phyloP scores from a whole-genome alignment of 1,140 invertebrate species.

The Lysiphlebus fabarum region DNA sequence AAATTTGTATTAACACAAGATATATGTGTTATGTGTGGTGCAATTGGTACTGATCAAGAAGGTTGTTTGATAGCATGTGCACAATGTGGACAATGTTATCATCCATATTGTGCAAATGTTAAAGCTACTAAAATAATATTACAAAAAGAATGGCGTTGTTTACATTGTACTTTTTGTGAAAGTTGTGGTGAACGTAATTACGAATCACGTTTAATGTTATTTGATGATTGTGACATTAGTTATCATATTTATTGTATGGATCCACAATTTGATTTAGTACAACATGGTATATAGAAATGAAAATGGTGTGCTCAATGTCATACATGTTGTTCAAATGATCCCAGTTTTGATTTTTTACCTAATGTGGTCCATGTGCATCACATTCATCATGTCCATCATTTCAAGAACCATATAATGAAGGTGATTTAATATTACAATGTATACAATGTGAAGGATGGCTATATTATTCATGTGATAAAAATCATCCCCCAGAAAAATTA shows the following conservation, averaged over 20 bases:
- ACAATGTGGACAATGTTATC: conserved; percentile 98
- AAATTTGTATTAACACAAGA: conserved; percentile 93
- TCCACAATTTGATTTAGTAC: conserved; percentile 88
- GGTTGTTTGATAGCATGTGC: conserved; percentile 92
- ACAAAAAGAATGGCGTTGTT: conserved; percentile 94
- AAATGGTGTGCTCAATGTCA: conserved; percentile 94
- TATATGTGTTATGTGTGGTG: conserved; percentile 97
- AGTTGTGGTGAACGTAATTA: conserved; percentile 95
- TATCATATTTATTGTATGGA: conserved; percentile 99
- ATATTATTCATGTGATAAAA: conserved; percentile 91
- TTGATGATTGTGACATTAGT: conserved; percentile 99
- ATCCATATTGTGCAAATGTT: conserved; percentile 95
- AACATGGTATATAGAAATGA: conserved; percentile 85
- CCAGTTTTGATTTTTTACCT: conserved; percentile 78
- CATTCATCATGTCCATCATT: conserved; percentile 83
- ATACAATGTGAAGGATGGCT: conserved; percentile 90
- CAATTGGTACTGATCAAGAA: conserved; percentile 91
- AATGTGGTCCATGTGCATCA: conserved; percentile 92
- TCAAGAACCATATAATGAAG: conserved; percentile 76
- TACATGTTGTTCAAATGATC: conserved; percentile 82
- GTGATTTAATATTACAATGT: conserved; percentile 95
- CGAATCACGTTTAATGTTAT: conserved; percentile 88
- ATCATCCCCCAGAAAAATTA: too few relatives aligned
- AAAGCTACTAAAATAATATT: conserved; percentile 92
- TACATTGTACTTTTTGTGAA: conserved; percentile 99